Evolutionary conservation across 2,888 invertebrate genomes (phyloP).

Genomic region (Adelphocoris suturalis): DNA sequence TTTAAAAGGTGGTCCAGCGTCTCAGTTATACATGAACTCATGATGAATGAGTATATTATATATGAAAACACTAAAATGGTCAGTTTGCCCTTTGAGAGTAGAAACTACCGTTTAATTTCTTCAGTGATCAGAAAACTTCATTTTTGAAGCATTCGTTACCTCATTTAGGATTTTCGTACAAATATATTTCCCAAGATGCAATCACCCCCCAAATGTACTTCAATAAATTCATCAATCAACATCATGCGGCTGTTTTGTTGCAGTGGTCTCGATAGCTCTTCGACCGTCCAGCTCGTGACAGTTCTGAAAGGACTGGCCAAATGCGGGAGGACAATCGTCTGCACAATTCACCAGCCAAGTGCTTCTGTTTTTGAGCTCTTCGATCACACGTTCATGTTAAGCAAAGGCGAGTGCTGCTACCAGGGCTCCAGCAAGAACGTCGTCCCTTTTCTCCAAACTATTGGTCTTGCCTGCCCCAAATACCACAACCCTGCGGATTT

Average conservation of each 20-base stretch:
- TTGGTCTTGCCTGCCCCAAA: conserved; percentile 81
- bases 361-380: conserved; percentile 82
- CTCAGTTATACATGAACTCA: too few relatives aligned
- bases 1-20: too few relatives aligned
- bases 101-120: too few relatives aligned
- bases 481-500: conserved; percentile 84
- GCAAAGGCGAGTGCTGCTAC: conserved; percentile 82
- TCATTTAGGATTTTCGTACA: too few relatives aligned
- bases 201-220: too few relatives aligned
- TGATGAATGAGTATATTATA: too few relatives aligned
- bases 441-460: conserved; percentile 80
- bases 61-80: too few relatives aligned
- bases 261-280: conserved; percentile 81
- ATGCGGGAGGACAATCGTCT: conserved; percentile 81
- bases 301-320: conserved; percentile 80
- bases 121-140: too few relatives aligned
- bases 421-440: conserved; percentile 80
- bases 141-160: too few relatives aligned
- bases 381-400: conserved; percentile 81
- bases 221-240: too few relatives aligned
- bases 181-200: too few relatives aligned
- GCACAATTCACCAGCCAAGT: conserved; percentile 83
- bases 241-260: conserved; percentile 78
- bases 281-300: conserved; percentile 81
- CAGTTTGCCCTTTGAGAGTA: too few relatives aligned